Evolutionary conservation across 2,113 vertebrate species (phyloP), one percentile per base, ranked within the genome.

Genomic region (Albula glossodonta): DNA sequence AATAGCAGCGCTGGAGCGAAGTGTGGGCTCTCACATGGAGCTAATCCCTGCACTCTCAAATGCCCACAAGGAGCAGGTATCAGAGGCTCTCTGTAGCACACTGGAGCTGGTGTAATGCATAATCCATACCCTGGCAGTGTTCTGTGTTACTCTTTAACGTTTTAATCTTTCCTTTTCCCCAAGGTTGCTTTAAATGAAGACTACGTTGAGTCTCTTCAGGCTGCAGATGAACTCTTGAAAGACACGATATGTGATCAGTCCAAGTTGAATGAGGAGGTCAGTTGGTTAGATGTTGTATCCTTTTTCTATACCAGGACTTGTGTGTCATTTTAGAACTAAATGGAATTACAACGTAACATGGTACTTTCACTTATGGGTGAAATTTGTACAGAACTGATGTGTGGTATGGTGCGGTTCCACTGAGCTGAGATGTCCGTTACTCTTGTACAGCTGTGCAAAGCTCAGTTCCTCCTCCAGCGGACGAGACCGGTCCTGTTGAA

Each of bases 51-150:
- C 96, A 41, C 92, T 99, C 9, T 90, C 85, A 5, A 90, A 90
- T 2, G 90, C 96, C 15, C 93, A 94, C 84, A 77, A 89, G 48
- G 90, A 95, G n/a, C 95, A 97, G 98, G 97, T 97, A 53, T 15
- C 48, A 74, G 80, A 49, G 53, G 51, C 63, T 57, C 2, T 53
- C 86, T 50, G 17, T n/a, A 52, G 8, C 51, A 63, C 60, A 19
- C 60, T 19, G 17, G 53, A 19, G 25, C 84, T 17, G 11, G n/a
- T 84, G 51, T 52, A 6, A 84, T 56, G 50, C 25, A 51, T 48
- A 82, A 15, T 78, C 57, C 17, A 60, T 60, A 60, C 6, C 11
- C 11, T 60, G 57, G 57, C 12, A 60, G 57, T 41, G 31, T 12
- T 19, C 50, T 81, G 9, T 51, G 57, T 51, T 53, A 15, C 50